Percentiles rank a stretch among this genome's conserved stretches.
These are phyloP conservation scores for Drosophila tropicalis DNA, from an alignment of 1,140 invertebrate genomes.

Conservation along the genomic window DNA sequence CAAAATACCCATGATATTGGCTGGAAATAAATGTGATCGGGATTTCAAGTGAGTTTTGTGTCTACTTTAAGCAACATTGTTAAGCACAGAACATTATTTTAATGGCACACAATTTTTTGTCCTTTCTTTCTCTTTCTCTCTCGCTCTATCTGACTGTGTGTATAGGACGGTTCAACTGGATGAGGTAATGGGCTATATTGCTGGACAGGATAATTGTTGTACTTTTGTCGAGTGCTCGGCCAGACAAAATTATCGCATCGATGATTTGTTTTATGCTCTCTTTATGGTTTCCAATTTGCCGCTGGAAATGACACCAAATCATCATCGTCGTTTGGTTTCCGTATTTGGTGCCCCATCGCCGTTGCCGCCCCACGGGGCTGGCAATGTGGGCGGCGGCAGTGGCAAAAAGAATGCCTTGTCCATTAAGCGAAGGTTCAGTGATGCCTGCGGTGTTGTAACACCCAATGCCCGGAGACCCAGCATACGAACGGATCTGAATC, in stretches of 20 bases:
- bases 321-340: slow-evolving; percentile 89
- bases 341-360: slow-evolving; percentile 89
- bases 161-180: slow-evolving; percentile 88
- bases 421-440: slow-evolving; percentile 90
- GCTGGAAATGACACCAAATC: slow-evolving; percentile 94
- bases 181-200: slow-evolving; percentile 88
- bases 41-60: slow-evolving; percentile 86
- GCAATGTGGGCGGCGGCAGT: slow-evolving; percentile 85
- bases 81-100: background rate
- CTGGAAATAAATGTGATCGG: slow-evolving; percentile 92
- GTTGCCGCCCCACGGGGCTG: slow-evolving; percentile 87
- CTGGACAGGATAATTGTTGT: slow-evolving; percentile 88
- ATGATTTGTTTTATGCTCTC: slow-evolving; percentile 91
- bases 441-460: slow-evolving; percentile 93
- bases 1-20: slow-evolving; percentile 91
- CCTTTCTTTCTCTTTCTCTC: background rate
- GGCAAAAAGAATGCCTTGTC: slow-evolving; percentile 90
- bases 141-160: background rate
- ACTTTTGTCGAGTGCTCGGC: slow-evolving; percentile 93
- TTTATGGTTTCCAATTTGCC: slow-evolving; percentile 92
- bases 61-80: background rate
- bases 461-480: slow-evolving; percentile 92
- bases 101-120: background rate
- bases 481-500: slow-evolving; percentile 92
- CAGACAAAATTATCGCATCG: slow-evolving; percentile 90